phyloP scores from a whole-genome alignment of 2,113 vertebrate genomes.

The Lophochroa leadbeateri region DNA sequence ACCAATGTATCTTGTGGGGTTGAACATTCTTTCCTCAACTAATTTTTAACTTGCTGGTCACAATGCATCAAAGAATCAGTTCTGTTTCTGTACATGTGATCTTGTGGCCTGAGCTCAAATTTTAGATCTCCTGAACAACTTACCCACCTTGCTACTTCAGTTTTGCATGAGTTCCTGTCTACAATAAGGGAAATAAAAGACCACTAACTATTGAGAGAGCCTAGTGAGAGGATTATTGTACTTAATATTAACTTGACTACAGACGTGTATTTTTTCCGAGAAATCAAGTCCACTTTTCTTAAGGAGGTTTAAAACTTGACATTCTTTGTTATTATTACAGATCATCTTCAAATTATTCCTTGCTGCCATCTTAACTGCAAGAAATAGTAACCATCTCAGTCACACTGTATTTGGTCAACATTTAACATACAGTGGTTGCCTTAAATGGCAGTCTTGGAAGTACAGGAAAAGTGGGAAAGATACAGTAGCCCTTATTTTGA shows the following conservation, averaged over 20 bases:
- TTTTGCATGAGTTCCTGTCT: constrained; percentile 7
- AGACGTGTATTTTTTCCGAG: not conserved
- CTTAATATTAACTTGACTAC: not conserved
- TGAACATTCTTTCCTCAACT: not conserved
- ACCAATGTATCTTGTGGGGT: not conserved
- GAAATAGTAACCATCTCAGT: not conserved
- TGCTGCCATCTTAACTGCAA: not conserved
- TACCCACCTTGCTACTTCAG: not conserved
- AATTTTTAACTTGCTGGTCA: not conserved
- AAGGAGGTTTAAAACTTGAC: not conserved
- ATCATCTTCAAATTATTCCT: not conserved
- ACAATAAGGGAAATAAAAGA: not conserved
- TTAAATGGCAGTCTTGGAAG: not conserved
- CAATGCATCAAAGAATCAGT: not conserved
- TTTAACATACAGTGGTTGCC: not conserved
- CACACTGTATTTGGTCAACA: not conserved
- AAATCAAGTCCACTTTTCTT: not conserved
- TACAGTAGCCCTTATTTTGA: not conserved
- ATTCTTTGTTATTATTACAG: not conserved
- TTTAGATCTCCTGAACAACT: not conserved
- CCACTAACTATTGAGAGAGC: not conserved
- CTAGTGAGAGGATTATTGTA: not conserved
- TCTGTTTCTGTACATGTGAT: not conserved
- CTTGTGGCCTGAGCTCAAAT: not conserved
- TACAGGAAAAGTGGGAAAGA: not conserved